Base-by-base conservation (phyloP, 2,888 invertebrate genomes). In the Oxytorus armatus region DNA sequence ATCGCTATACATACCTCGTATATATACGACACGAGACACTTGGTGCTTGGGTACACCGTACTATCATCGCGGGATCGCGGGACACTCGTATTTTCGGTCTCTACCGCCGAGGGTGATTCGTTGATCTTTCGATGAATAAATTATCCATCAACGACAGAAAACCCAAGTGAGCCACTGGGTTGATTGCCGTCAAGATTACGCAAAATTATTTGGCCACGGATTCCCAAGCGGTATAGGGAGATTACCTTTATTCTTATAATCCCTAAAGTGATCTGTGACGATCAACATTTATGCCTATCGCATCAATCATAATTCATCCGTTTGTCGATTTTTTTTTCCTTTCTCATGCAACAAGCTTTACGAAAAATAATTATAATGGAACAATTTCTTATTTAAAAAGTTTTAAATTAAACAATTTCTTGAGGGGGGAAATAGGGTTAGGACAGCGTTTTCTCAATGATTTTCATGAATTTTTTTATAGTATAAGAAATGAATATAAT, bases 111-210 rank as follows among this genome's bases (percentile, higher is more conserved):
- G 61, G 47, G 63, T 55, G 74, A 79, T 75, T 68, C 66, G 81
- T 76, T 78, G 81, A 81, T 81, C 78, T 81, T 78, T 78, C 75
- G 72, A 78, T 81, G 81, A 81, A 81, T 78, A 78, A 81, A 80
- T 80, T 80, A 80, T 77, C 80, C 72, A 51, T 21, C 44, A 53
- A 53, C 21, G 66, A 75, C 59, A n/a, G 59, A 59, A 72, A 74
- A 59, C 49, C 44, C 70, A 36, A 42, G 53, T 18, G 55, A 25
- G 42, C 10, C 25, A 21, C 8, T 4, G 21, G 3, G 65, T 49
- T 39, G 14, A 36, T 57, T 7, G 21, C 59, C 55, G 44, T 61
- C 29, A 55, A 72, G 75, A 78, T 81, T 76, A 76, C 57, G 42
- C 59, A 49, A 49, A 80, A 80, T 63, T 72, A 70, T 76, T 68